Base-by-base conservation (phyloP, 2,888 invertebrate genomes). In the Synergus laeviventris region DNA sequence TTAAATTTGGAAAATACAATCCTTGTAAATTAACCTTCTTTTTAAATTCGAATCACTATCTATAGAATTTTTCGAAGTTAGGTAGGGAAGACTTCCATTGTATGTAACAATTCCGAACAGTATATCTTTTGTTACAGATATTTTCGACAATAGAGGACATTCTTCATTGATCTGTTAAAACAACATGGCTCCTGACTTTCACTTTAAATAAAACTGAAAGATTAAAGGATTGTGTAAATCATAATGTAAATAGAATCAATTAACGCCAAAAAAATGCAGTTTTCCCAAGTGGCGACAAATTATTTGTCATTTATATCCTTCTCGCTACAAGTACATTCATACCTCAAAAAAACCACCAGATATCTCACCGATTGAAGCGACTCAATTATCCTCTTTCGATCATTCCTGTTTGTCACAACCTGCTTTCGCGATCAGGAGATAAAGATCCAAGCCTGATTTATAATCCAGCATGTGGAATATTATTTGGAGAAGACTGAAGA, bases 401-500 rank as follows among this genome's bases (percentile, higher is more conserved):
- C 24, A n/a, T 54, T 49, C 31, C n/a, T 31, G 36, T 70, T 70
- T 36, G 70, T 70, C 49, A 45, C 31, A 70, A 54, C 49, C 49
- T 54, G 36, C 70, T 70, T 45, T 36, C 70, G 49, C 70, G 70
- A 70, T 49, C 70, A 70, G 12, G 49, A 31, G 49, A 70, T 70
- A 70, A 54, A 54, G 31, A 70, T 31, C 1, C 49, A 18, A 31
- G 45, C 36, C 2, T 49, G 36, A 36, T 49, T 49, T 49, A 24
- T 36, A 18, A n/a, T 14, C n/a, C 24, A 36, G 45, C 18, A 18
- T 49, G 24, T 31, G 9, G 49, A 31, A 36, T 70, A 16, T 70
- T 49, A 36, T 49, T 70, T 36, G 7, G 1, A 42, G 18, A 54
- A 31, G 49, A n/a, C n/a, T n/a, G n/a, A n/a, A n/a, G n/a, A n/a